phyloP scores from a whole-genome alignment of 2,797 vertebrate species.

The Thaleichthys pacificus region DNA sequence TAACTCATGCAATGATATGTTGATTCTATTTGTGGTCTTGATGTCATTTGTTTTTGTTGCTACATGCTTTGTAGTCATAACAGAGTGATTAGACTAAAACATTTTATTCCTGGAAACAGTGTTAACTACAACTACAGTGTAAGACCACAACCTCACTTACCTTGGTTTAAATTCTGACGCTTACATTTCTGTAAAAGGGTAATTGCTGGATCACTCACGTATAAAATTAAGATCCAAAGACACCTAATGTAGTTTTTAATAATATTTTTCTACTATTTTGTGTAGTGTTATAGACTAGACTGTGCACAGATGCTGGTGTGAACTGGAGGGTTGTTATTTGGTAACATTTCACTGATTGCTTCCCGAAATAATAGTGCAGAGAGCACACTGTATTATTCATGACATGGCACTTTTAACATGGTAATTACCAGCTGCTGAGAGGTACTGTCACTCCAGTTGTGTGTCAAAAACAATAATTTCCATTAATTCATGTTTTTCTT shows the following conservation, averaged over 20 bases:
- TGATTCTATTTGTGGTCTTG: too few relatives aligned
- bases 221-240: neutral
- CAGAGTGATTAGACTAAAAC: neutral
- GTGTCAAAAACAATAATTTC: constrained; percentile 66
- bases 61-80: constrained; percentile 21
- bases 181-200: neutral
- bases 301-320: constrained; percentile 64
- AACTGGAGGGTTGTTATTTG: constrained; percentile 76
- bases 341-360: constrained; percentile 79
- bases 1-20: too few relatives aligned
- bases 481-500: constrained; percentile 47
- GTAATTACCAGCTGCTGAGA: constrained; percentile 76
- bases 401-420: constrained; percentile 71
- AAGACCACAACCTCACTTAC: neutral
- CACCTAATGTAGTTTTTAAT: neutral
- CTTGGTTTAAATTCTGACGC: neutral
- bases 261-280: neutral
- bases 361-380: constrained; percentile 74
- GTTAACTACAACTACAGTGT: neutral
- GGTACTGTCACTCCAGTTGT: constrained; percentile 60
- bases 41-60: too few relatives aligned
- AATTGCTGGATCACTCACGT: neutral
- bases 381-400: constrained; percentile 80
- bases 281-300: constrained; percentile 48
- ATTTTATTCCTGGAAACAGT: neutral